These are phyloP conservation scores for Zonotrichia leucophrys DNA, from an alignment of 2,113 vertebrate species.

Conservation along the genomic window DNA sequence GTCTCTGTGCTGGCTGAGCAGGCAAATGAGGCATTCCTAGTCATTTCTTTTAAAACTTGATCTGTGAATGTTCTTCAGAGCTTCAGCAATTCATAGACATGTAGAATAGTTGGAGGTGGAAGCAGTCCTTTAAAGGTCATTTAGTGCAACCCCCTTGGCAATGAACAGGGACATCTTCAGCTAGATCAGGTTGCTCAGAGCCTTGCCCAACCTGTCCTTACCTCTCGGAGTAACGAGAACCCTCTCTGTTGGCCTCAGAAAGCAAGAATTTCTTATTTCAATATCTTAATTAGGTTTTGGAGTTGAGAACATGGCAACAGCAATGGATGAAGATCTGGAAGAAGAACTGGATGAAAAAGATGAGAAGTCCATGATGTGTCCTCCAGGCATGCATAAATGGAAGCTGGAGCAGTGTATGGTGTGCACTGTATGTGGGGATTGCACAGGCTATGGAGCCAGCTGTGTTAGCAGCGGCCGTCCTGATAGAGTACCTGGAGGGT, in stretches of 20 bases:
- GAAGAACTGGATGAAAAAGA: slow-evolving; percentile 97
- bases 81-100: not conserved
- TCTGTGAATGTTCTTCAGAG: not conserved
- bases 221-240: not conserved
- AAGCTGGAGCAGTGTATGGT: slow-evolving; percentile 99
- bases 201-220: not conserved
- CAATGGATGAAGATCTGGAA: slow-evolving; percentile 98
- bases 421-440: slow-evolving; percentile 97
- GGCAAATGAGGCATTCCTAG: not conserved
- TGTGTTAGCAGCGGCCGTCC: slow-evolving; percentile 97
- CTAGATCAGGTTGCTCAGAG: not conserved
- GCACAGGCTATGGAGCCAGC: slow-evolving; percentile 96
- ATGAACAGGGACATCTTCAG: not conserved
- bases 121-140: not conserved
- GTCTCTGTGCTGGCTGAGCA: not conserved
- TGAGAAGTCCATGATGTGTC: slow-evolving; percentile 98
- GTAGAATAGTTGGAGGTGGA: not conserved
- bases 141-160: not conserved
- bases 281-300: slow-evolving; percentile 82
- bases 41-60: not conserved
- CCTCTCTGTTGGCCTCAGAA: not conserved
- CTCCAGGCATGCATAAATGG: slow-evolving; percentile 98
- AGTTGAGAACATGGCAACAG: slow-evolving; percentile 97
- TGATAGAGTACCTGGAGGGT: slow-evolving; percentile 96
- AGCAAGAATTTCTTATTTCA: not conserved